These are phyloP conservation scores for Thalassoma bifasciatum DNA, from an alignment of 2,113 vertebrate species.

Conservation along the genomic window DNA sequence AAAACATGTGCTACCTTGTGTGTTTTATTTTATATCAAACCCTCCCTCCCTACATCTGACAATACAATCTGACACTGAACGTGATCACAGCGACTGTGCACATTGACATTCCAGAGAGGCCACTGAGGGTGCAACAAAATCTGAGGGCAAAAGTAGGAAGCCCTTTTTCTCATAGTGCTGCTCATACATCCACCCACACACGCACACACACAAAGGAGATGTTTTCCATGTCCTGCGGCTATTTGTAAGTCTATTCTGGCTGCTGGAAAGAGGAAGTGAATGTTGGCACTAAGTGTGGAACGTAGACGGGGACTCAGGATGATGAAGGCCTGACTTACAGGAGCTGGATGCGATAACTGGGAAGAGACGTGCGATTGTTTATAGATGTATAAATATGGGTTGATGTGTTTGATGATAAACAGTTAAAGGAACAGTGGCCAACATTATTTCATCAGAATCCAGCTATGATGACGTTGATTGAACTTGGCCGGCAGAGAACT, in stretches of 20 bases:
- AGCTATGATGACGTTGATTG: too few species aligned
- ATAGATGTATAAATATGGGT: not conserved
- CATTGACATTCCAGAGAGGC: conserved; percentile 70
- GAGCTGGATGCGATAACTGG: conserved; percentile 17
- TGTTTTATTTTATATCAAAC: conserved; percentile 13
- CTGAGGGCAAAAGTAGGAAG: conserved; percentile 67
- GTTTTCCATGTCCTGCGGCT: conserved; percentile 70
- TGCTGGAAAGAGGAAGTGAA: conserved; percentile 68
- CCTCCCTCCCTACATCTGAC: conserved; percentile 35
- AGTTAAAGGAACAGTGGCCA: not conserved
- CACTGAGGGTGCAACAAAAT: conserved; percentile 50
- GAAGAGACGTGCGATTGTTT: not conserved
- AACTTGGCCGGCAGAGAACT: too few species aligned
- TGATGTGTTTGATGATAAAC: not conserved
- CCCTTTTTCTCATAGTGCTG: conserved; percentile 42
- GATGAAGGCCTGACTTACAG: conserved; percentile 39
- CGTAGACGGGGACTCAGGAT: conserved; percentile 44
- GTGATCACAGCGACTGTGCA: conserved; percentile 29
- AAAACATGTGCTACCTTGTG: not conserved
- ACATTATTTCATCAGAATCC: not conserved
- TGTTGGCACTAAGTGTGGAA: conserved; percentile 60
- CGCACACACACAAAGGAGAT: conserved; percentile 54
- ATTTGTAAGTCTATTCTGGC: conserved; percentile 67
- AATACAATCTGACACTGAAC: conserved; percentile 46
- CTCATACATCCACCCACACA: conserved; percentile 34